Base-by-base conservation (phyloP, 2,797 vertebrate genomes). In the Chromobotia macracanthus region DNA sequence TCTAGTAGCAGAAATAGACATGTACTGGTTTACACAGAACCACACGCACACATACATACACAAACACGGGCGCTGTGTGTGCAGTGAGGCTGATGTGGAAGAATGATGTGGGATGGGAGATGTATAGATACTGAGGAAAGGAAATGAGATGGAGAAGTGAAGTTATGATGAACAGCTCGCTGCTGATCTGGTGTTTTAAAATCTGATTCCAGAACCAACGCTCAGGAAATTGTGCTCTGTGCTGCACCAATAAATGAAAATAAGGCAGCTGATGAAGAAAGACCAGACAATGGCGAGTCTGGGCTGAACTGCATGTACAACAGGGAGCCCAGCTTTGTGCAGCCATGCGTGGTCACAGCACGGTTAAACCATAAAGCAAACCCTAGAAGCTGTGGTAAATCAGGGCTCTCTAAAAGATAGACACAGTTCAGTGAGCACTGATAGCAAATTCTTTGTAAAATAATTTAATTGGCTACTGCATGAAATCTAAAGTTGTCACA, bases 201-300 rank as follows among this genome's bases (percentile, higher is more conserved):
- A 83, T 72, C 77, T 66, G 61, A 83, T 79, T 83, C n/a, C 1
- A 41, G 41, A 67, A 76, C 41, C 81, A 76, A 61, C 77, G 31
- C 67, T 80, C 82, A 76, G 82, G 82, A 83, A 83, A 83, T 75
- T 76, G 73, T 67, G 58, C 65, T 65, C 23, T 3, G 38, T 69
- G 38, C 58, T 71, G 66, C 63, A 68, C 63, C 75, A 68, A 69
- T 72, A 75, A 71, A 80, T 67, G 61, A 31, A 80, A 75, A 80
- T 80, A 75, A 81, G 63, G 44, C 64, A 25, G 50, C 44, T 77
- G 31, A 66, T 25, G 13, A 53, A 75, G 46, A 7, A 50, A 21
- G 7, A 71, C 63, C 25, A 61, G 53, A 69, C 53, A 66, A 65
- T 46, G 25, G 35, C 35, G 56, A 48, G 21, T 25, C 61, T 69